A percentile compares a stretch with the other conserved stretches of the same genome.
phyloP scores from a whole-genome alignment of 2,888 invertebrate species.

The Sphaerophoria rueppellii region DNA sequence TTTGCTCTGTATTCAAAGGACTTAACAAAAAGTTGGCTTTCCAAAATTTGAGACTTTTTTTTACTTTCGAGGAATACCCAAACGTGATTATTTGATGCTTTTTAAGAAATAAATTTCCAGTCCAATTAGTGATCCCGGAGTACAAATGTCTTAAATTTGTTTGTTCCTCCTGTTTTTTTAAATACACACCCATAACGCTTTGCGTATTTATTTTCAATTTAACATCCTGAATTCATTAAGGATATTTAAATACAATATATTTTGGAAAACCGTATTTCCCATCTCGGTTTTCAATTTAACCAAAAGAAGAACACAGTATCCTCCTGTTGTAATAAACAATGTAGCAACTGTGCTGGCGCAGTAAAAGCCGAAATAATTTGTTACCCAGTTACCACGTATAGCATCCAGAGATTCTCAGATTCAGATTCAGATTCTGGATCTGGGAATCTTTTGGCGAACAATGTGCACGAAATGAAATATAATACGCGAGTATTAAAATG shows the following conservation, averaged over 20 bases:
- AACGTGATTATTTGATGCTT: too few relatives aligned
- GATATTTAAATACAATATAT: conserved; percentile 21
- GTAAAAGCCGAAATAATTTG: conserved; percentile 16
- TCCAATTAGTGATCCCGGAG: too few relatives aligned
- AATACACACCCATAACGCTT: conserved; percentile 1
- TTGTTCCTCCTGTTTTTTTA: not conserved
- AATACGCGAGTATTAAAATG: conserved; percentile 15
- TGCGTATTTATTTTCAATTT: conserved; percentile 13
- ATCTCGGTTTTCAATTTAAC: conserved; percentile 11
- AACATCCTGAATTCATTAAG: conserved; percentile 27
- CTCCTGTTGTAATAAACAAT: not conserved
- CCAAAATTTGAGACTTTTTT: too few relatives aligned
- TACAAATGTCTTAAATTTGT: too few relatives aligned
- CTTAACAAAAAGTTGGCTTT: too few relatives aligned
- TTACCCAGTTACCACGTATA: conserved; percentile 14
- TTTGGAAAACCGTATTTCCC: conserved; percentile 17
- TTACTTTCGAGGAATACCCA: too few relatives aligned
- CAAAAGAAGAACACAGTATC: conserved; percentile 2
- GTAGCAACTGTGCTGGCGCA: not conserved
- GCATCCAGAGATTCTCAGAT: not conserved
- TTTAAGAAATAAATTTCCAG: too few relatives aligned
- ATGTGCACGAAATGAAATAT: conserved; percentile 21
- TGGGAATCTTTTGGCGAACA: not conserved
- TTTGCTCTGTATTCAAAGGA: too few relatives aligned
- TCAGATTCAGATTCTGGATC: not conserved